Evolutionary conservation across 2,888 invertebrate species (phyloP).

Genomic region (Microdon myrmicae): DNA sequence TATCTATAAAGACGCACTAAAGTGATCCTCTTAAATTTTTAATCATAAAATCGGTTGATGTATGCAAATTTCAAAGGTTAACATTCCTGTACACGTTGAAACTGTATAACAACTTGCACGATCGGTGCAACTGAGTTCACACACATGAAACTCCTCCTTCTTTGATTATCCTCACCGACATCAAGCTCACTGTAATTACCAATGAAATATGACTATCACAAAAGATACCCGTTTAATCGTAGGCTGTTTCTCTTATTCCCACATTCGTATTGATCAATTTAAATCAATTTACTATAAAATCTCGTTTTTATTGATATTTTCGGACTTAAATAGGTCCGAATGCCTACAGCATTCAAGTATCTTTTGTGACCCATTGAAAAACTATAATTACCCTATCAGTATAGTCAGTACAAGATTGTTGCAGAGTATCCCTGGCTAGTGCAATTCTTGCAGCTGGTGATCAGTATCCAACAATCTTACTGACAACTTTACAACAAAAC

Average conservation of each 20-base stretch:
- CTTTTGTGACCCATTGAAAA: conserved; percentile 14
- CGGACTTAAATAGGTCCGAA: conserved; percentile 21
- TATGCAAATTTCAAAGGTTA: too few species aligned
- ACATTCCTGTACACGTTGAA: too few species aligned
- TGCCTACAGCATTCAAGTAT: conserved; percentile 19
- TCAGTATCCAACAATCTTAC: conserved; percentile 51
- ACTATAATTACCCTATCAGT: conserved; percentile 42
- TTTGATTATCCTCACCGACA: too few species aligned
- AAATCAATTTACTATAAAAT: conserved; percentile 48
- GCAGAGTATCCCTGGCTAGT: conserved; percentile 50
- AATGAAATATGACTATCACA: conserved; percentile 40
- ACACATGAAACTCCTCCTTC: too few species aligned
- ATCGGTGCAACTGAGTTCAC: too few species aligned
- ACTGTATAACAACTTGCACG: too few species aligned
- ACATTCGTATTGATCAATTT: conserved; percentile 48
- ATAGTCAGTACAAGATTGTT: conserved; percentile 23
- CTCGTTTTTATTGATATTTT: conserved; percentile 45
- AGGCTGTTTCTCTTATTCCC: conserved; percentile 49
- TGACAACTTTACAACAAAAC: conserved; percentile 49
- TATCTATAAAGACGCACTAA: too few species aligned
- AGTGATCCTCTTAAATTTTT: too few species aligned
- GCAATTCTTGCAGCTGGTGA: conserved; percentile 49
- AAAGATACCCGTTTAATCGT: conserved; percentile 44
- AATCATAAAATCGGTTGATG: too few species aligned
- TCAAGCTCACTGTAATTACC: too few species aligned